These are phyloP conservation scores for Montipora sp. DNA, from an alignment of 64 coral and sea anemone species.

Conservation along the genomic window DNA sequence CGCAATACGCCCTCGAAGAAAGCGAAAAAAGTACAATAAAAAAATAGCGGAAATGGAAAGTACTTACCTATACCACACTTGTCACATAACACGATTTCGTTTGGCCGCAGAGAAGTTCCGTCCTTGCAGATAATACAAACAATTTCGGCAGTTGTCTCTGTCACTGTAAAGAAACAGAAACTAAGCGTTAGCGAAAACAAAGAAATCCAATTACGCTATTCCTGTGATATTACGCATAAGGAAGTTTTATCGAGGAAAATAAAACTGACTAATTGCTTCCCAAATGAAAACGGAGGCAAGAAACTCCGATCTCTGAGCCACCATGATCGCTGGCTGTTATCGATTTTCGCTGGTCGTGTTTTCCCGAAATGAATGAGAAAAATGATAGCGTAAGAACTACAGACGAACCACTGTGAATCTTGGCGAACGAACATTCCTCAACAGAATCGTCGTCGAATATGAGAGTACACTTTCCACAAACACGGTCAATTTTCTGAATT, in stretches of 20 bases:
- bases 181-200: constrained; percentile 33
- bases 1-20: constrained; percentile 16
- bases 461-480: constrained; percentile 78
- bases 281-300: constrained; percentile 16
- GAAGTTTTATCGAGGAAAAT: constrained; percentile 54
- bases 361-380: constrained; percentile 76
- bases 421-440: constrained; percentile 98
- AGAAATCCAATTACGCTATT: constrained; percentile 59
- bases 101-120: constrained; percentile 86
- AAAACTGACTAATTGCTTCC: constrained; percentile 50
- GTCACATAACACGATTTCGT: constrained; percentile 99
- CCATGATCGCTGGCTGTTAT: constrained; percentile 11
- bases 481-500: constrained; percentile 96
- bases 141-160: constrained; percentile 99
- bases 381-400: constrained; percentile 75
- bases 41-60: constrained; percentile 4
- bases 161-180: constrained; percentile 82
- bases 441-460: constrained; percentile 99
- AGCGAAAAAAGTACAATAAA: constrained; percentile 28
- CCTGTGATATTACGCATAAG: constrained; percentile 53
- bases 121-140: constrained; percentile 99
- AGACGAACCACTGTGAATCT: constrained; percentile 99
- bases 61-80: constrained; percentile 99
- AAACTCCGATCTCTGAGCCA: constrained; percentile 30
- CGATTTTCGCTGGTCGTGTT: constrained; percentile 59